A percentile compares a stretch with the other conserved stretches of the same genome.
Conservation (phyloP, 2,888 invertebrate species). For the Andrena bicolor region DNA sequence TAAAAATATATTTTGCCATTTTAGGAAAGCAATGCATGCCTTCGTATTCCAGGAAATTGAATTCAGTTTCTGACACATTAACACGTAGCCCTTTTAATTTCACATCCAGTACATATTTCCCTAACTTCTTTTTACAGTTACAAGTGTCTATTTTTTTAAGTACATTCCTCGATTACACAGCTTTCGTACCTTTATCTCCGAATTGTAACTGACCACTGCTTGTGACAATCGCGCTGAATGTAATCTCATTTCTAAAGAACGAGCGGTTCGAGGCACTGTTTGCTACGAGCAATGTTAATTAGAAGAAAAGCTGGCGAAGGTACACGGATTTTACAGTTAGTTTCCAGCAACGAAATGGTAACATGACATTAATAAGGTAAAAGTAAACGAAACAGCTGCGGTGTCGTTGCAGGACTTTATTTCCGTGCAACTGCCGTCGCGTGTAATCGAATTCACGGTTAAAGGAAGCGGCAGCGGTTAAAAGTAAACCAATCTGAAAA, state of each 20-base stretch:
- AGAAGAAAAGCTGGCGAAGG: not conserved
- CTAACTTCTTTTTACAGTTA: no score
- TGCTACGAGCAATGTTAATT: conserved; percentile 21
- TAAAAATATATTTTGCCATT: no score
- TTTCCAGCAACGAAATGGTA: not conserved
- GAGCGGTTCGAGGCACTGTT: not conserved
- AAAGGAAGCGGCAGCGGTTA: not conserved
- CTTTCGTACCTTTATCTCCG: not conserved
- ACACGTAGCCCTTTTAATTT: no score
- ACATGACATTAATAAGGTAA: conserved; percentile 1
- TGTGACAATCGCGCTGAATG: not conserved
- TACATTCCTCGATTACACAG: not conserved
- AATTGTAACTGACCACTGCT: no score
- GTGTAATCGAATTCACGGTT: not conserved
- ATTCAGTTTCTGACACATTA: no score
- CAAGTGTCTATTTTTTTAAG: no score
- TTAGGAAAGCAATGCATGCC: no score
- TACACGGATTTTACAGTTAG: conserved; percentile 6
- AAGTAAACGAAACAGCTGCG: conserved; percentile 6
- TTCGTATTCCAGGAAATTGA: no score
- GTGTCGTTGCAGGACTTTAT: not conserved
- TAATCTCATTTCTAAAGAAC: not conserved
- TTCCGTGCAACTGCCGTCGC: conserved; percentile 4
- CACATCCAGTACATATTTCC: no score
- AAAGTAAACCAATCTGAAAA: not conserved